phyloP scores from a whole-genome alignment of 92 coral and sea anemone genomes.

The Porites divaricata region DNA sequence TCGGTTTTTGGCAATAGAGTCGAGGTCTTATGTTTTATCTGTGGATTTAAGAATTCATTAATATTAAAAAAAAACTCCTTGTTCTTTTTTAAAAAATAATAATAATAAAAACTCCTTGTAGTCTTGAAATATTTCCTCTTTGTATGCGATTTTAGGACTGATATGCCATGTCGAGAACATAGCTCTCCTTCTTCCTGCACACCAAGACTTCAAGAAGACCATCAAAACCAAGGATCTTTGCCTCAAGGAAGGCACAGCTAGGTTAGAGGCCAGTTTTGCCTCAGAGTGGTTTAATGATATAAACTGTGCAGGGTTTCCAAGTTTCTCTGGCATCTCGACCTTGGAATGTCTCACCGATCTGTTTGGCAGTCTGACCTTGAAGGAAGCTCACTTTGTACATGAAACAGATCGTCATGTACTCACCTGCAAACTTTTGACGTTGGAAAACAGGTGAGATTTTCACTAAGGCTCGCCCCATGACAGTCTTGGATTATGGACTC shows the following conservation, averaged over 20 bases:
- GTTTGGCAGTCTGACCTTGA: slow-evolving; percentile 72
- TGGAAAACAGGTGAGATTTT: slow-evolving; percentile 49
- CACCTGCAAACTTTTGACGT: slow-evolving; percentile 56
- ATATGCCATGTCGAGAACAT: slow-evolving; percentile 79
- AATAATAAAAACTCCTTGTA: background rate
- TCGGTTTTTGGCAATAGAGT: no score
- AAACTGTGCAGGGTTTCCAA: slow-evolving; percentile 76
- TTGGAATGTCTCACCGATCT: slow-evolving; percentile 68
- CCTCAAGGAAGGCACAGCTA: slow-evolving; percentile 56
- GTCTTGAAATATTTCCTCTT: background rate
- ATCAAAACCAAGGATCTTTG: slow-evolving; percentile 56
- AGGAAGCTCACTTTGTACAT: slow-evolving; percentile 59
- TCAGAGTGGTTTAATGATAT: slow-evolving; percentile 65
- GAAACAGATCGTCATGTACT: slow-evolving; percentile 50
- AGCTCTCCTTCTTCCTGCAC: slow-evolving; percentile 60
- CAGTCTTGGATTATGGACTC: background rate
- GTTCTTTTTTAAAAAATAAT: no score
- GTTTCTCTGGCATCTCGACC: slow-evolving; percentile 69
- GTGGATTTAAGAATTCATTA: no score
- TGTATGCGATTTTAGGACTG: slow-evolving; percentile 32
- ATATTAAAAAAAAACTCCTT: no score
- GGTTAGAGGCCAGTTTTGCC: slow-evolving; percentile 56
- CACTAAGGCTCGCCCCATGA: background rate
- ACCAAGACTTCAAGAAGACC: slow-evolving; percentile 54
- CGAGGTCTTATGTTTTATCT: no score